These are phyloP conservation scores for Procambarus virginalis DNA, from an alignment of 1,140 invertebrate genomes.

Conservation along the genomic window DNA sequence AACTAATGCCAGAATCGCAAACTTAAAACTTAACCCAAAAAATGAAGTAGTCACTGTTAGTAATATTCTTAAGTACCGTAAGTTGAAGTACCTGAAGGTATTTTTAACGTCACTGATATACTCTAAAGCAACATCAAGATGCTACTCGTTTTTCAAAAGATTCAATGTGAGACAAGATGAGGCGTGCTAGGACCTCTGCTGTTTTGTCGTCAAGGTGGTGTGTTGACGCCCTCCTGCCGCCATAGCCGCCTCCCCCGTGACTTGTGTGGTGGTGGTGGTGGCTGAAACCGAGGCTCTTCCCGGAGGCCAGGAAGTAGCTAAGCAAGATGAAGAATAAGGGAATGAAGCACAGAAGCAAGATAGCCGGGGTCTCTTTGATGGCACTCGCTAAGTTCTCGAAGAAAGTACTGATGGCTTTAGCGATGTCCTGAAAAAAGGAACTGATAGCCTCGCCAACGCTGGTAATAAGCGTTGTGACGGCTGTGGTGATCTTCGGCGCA, in stretches of 20 bases:
- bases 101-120: neutral
- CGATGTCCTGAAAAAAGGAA: conserved; percentile 17
- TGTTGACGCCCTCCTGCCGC: neutral
- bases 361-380: conserved; percentile 28
- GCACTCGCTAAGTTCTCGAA: conserved; percentile 3
- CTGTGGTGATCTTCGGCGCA: conserved; percentile 29
- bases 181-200: conserved; percentile 8
- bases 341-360: conserved; percentile 37
- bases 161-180: neutral
- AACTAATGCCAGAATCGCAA: too few species aligned
- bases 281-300: neutral
- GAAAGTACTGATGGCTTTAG: conserved; percentile 39
- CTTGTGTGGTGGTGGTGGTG: too few species aligned
- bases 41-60: too few species aligned
- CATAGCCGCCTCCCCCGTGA: neutral
- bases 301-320: conserved; percentile 2
- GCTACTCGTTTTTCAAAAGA: conserved; percentile 19
- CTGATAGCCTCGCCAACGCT: conserved; percentile 16
- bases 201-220: conserved; percentile 4
- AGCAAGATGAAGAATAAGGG: conserved; percentile 33
- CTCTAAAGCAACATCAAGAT: neutral
- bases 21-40: too few species aligned
- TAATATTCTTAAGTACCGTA: too few species aligned
- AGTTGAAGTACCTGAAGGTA: neutral
- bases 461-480: conserved; percentile 28